Conservation (phyloP, 2,797 vertebrate species). For the Etheostoma nigrum region DNA sequence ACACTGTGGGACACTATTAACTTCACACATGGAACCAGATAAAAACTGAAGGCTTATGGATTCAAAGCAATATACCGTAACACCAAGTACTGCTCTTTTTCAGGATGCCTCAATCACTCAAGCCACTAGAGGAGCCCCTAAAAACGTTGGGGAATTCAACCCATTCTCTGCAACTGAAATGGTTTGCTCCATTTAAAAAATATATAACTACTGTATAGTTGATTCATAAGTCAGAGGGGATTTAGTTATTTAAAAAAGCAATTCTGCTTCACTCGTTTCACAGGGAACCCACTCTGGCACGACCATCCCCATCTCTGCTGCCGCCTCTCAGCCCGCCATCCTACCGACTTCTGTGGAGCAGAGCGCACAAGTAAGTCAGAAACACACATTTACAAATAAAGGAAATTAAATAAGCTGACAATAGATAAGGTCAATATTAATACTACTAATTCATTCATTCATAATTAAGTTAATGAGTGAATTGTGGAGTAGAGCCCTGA, state of each 20-base stretch:
- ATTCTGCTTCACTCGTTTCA: background rate
- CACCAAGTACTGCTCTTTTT: background rate
- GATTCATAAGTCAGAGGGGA: accelerated
- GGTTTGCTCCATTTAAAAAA: constrained; percentile 55
- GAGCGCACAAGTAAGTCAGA: constrained; percentile 86
- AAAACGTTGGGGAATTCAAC: constrained; percentile 75
- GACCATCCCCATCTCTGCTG: constrained; percentile 86
- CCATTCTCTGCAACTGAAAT: constrained; percentile 75
- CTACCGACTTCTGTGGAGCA: constrained; percentile 93
- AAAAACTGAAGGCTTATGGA: background rate
- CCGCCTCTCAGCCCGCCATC: constrained; percentile 90
- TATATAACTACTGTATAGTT: too few relatives aligned
- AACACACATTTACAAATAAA: background rate
- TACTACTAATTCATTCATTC: too few relatives aligned
- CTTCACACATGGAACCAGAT: background rate
- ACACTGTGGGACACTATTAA: background rate
- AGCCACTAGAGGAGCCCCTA: constrained; percentile 64
- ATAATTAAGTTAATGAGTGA: background rate
- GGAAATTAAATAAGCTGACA: background rate
- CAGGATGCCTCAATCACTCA: constrained; percentile 85
- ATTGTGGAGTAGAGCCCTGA: background rate
- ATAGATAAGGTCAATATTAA: background rate
- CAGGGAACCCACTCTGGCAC: constrained; percentile 76
- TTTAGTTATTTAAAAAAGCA: background rate
- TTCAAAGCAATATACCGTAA: background rate